Percentiles rank a stretch among this genome's conserved stretches.
Conservation (phyloP, 2,797 vertebrate species). For the Sciurus carolinensis region DNA sequence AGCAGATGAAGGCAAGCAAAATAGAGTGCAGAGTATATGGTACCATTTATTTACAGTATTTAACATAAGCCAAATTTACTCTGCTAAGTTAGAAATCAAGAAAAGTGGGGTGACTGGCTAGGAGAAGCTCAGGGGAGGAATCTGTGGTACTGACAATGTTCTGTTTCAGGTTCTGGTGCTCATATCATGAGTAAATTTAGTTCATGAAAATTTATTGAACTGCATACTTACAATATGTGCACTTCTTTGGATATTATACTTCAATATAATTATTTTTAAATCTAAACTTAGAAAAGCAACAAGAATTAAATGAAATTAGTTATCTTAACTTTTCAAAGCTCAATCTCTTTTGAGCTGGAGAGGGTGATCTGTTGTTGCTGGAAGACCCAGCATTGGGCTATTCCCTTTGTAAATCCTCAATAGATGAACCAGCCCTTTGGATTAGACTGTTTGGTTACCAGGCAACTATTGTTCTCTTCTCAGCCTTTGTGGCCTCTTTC, state of each 20-base stretch:
- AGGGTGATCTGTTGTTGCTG: not conserved
- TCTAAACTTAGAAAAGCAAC: conserved; percentile 20
- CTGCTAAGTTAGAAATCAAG: conserved; percentile 8
- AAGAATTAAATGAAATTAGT: conserved; percentile 14
- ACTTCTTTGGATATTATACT: conserved; percentile 41
- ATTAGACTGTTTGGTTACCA: conserved; percentile 66
- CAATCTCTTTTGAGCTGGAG: conserved; percentile 17
- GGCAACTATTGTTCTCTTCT: conserved; percentile 76
- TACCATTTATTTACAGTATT: conserved; percentile 45
- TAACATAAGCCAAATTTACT: not conserved
- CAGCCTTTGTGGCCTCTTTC: conserved; percentile 60
- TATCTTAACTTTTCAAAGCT: conserved; percentile 53
- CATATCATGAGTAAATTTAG: not conserved
- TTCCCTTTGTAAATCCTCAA: conserved; percentile 15
- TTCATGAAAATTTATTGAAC: conserved; percentile 51
- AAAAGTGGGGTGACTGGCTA: not conserved
- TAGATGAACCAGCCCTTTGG: conserved; percentile 47
- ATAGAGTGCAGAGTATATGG: not conserved
- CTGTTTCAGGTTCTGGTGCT: conserved; percentile 43
- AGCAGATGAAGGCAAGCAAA: not conserved
- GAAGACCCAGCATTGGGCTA: conserved; percentile 21
- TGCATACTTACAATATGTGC: not conserved
- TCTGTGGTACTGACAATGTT: not conserved
- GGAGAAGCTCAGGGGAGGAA: not conserved
- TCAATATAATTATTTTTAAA: conserved; percentile 34